Conservation (phyloP, 1,140 invertebrate species). For the Tetranychus urticae region DNA sequence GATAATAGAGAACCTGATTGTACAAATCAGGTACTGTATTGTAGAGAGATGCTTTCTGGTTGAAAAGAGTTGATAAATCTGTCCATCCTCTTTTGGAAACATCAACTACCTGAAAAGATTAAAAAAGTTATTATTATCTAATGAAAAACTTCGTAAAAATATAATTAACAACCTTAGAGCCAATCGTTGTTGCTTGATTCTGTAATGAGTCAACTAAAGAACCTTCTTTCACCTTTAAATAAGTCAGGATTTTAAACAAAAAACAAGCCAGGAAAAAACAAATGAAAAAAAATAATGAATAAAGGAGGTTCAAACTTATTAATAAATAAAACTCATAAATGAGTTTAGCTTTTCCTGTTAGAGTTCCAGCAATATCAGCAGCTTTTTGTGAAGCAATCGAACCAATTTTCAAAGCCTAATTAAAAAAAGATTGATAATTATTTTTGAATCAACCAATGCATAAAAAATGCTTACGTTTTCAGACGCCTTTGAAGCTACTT, state of each 20-base stretch:
- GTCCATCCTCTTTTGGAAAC: conserved; percentile 40
- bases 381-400: conserved; percentile 63
- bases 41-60: conserved; percentile 11
- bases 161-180: conserved; percentile 32
- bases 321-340: conserved; percentile 12
- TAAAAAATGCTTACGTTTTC: conserved; percentile 34
- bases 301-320: neutral
- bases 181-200: conserved; percentile 34
- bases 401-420: conserved; percentile 47
- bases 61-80: conserved; percentile 20
- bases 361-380: conserved; percentile 29
- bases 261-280: neutral
- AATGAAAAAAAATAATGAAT: conserved; percentile 5
- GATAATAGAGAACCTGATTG: too few relatives aligned
- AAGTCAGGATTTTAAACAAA: conserved; percentile 10
- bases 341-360: conserved; percentile 33
- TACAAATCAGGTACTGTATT: too few relatives aligned
- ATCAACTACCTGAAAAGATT: conserved; percentile 32
- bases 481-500: conserved; percentile 58
- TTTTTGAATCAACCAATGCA: neutral
- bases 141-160: neutral
- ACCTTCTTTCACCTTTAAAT: conserved; percentile 40
- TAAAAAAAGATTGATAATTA: conserved; percentile 27
- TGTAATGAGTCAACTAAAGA: conserved; percentile 40
- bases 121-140: neutral